phyloP scores from a whole-genome alignment of 2,888 invertebrate species.

The Hoplodrina blanda region DNA sequence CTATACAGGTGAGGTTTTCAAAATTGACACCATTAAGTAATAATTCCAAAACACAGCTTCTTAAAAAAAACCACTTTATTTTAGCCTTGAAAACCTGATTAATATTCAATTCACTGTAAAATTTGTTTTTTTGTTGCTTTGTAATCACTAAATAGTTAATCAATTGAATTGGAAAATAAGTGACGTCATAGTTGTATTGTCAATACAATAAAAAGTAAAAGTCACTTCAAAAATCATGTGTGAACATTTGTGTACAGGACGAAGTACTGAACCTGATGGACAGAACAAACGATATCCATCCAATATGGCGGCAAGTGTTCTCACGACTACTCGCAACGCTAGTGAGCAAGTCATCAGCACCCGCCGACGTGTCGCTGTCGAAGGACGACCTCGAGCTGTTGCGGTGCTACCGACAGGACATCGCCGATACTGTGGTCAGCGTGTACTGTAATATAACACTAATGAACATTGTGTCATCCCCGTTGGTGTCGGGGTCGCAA shows the following conservation, averaged over 20 bases:
- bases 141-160: too few relatives aligned
- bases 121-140: too few relatives aligned
- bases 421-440: conserved; percentile 94
- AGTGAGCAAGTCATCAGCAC: conserved; percentile 95
- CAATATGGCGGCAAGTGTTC: conserved; percentile 94
- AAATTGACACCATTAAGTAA: too few relatives aligned
- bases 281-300: conserved; percentile 78
- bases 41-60: too few relatives aligned
- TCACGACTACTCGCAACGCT: conserved; percentile 94
- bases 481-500: too few relatives aligned
- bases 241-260: conserved; percentile 85
- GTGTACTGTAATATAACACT: conserved; percentile 57
- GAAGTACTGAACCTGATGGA: conserved; percentile 89
- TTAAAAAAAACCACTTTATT: too few relatives aligned
- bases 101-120: too few relatives aligned
- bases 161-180: too few relatives aligned
- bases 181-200: too few relatives aligned
- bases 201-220: too few relatives aligned
- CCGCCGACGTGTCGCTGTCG: conserved; percentile 91
- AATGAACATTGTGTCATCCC: not conserved
- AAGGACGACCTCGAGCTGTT: conserved; percentile 96
- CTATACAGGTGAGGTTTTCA: conserved; percentile 92
- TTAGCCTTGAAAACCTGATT: too few relatives aligned
- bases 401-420: conserved; percentile 96
- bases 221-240: not conserved